A percentile compares a stretch with the other conserved stretches of the same genome.
Evolutionary conservation across 2,888 invertebrate genomes (phyloP).

Genomic region (Cataglyphis altisquamis): DNA sequence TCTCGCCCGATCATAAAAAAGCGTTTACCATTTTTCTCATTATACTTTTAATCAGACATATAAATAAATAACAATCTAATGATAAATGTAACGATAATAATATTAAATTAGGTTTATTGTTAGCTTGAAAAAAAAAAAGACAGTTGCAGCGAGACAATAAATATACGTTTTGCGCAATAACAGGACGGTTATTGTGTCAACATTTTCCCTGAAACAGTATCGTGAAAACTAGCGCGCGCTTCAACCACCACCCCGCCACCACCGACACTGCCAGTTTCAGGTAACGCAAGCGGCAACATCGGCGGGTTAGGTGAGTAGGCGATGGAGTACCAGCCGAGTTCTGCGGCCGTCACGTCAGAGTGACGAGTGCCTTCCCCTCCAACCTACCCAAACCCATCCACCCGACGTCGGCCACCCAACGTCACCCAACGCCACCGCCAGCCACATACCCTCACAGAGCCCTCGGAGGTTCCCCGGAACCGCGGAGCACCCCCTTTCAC

Average conservation of each 20-base stretch:
- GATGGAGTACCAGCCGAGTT: constrained; percentile 78
- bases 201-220: constrained; percentile 27
- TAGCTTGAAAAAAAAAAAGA: neutral
- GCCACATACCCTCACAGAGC: constrained; percentile 64
- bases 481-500: constrained; percentile 71
- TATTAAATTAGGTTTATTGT: neutral
- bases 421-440: constrained; percentile 64
- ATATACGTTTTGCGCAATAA: neutral
- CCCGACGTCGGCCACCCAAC: constrained; percentile 68
- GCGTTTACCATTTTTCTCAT: constrained; percentile 8
- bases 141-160: neutral
- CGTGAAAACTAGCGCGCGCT: constrained; percentile 16
- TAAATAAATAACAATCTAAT: neutral
- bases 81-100: neutral
- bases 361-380: constrained; percentile 81
- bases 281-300: constrained; percentile 61
- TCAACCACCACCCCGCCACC: constrained; percentile 15
- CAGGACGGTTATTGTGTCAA: neutral
- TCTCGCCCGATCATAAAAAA: neutral
- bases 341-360: constrained; percentile 81
- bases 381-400: constrained; percentile 68
- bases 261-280: constrained; percentile 31
- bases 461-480: constrained; percentile 72
- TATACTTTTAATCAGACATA: neutral
- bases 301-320: constrained; percentile 65